Conservation (phyloP, 2,113 vertebrate genomes). For the Mobula birostris region DNA sequence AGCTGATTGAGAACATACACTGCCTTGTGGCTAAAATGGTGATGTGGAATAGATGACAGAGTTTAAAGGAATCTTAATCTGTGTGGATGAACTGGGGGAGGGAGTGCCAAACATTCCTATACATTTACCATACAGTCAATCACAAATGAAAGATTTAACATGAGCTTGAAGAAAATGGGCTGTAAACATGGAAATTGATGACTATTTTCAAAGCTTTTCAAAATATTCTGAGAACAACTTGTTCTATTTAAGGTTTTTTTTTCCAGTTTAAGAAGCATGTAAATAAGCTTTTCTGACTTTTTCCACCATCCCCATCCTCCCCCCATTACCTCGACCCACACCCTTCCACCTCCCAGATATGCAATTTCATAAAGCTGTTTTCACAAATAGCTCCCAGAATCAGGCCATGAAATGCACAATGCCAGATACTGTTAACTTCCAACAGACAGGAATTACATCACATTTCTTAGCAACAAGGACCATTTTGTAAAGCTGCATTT, state of each 20-base stretch:
- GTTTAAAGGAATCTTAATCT: not conserved
- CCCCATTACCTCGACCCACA: not conserved
- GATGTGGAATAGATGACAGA: not conserved
- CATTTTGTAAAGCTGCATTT: conserved; percentile 29
- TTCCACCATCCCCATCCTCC: not conserved
- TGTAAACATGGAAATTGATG: not conserved
- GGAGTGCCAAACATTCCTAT: not conserved
- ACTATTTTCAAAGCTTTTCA: not conserved
- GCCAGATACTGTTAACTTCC: conserved; percentile 14
- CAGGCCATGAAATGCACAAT: conserved; percentile 25
- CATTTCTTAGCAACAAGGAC: conserved; percentile 23
- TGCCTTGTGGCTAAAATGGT: not conserved
- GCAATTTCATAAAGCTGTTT: conserved; percentile 18
- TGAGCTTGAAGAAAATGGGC: conserved; percentile 10
- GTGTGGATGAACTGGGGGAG: not conserved
- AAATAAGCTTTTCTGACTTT: conserved; percentile 7
- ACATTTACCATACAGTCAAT: not conserved
- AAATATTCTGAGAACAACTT: conserved; percentile 18
- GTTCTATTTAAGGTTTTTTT: not conserved
- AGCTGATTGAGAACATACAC: not conserved
- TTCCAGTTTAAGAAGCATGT: not conserved
- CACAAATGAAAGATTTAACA: not conserved
- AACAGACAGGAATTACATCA: conserved; percentile 28
- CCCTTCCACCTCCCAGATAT: not conserved
- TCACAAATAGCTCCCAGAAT: conserved; percentile 30